Percentiles rank a stretch among this genome's conserved stretches.
Conservation (phyloP, 92 coral and sea anemone species). For the Blastomussa wellsi region DNA sequence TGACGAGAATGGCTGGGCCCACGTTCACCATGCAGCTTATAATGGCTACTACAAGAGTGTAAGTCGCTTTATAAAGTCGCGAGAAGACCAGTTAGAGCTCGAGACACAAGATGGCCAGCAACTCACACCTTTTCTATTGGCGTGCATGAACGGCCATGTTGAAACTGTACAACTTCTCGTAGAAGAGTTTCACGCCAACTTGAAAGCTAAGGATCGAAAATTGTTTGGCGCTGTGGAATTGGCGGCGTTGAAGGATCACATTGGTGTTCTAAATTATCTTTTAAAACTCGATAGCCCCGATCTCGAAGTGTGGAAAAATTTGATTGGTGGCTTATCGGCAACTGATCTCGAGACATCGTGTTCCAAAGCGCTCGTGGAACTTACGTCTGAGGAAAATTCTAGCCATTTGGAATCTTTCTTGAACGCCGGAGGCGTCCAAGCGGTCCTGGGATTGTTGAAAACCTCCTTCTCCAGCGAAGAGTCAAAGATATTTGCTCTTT, state of each 20-base stretch:
- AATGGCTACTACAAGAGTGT: conserved; percentile 96
- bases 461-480: conserved; percentile 75
- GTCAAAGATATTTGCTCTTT: conserved; percentile 63
- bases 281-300: conserved; percentile 69
- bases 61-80: conserved; percentile 78
- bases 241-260: conserved; percentile 74
- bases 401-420: conserved; percentile 66
- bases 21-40: conserved; percentile 96
- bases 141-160: conserved; percentile 85
- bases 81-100: conserved; percentile 89
- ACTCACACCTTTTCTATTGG: conserved; percentile 79
- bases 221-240: conserved; percentile 78
- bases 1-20: conserved; percentile 98
- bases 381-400: conserved; percentile 66
- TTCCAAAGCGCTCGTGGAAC: conserved; percentile 78
- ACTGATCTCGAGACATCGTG: conserved; percentile 68
- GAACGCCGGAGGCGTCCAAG: conserved; percentile 67
- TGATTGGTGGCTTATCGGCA: conserved; percentile 66
- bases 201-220: conserved; percentile 78
- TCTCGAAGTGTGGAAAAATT: conserved; percentile 75
- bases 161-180: conserved; percentile 89
- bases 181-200: conserved; percentile 78
- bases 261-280: conserved; percentile 76
- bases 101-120: conserved; percentile 88
- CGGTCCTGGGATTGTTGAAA: conserved; percentile 65